Evolutionary conservation across 2,888 invertebrate genomes (phyloP).

Genomic region (Drosophila nr. perissopoda): DNA sequence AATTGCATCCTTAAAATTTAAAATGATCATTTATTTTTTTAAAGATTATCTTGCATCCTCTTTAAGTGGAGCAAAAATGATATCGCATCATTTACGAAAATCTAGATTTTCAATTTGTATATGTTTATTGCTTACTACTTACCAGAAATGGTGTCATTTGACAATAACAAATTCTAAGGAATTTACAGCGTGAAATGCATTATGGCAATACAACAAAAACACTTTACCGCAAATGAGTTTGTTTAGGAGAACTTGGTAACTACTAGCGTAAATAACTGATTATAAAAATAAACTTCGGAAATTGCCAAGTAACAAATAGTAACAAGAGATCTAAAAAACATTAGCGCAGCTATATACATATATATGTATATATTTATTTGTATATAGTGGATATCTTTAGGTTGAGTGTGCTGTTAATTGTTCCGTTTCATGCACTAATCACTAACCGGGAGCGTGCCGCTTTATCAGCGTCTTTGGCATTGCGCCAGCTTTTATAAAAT

Average conservation of each 20-base stretch:
- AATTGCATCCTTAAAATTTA: background rate
- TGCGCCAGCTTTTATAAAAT: slow-evolving; percentile 54
- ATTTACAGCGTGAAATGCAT: background rate
- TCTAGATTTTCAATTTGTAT: background rate
- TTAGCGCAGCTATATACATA: background rate
- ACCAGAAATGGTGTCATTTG: background rate
- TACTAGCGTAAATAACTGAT: background rate
- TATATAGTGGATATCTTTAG: slow-evolving; percentile 1
- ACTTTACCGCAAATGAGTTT: slow-evolving; percentile 7
- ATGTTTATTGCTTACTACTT: background rate
- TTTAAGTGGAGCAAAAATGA: background rate
- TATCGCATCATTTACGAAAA: background rate
- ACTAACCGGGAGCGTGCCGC: slow-evolving; percentile 46
- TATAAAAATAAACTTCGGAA: slow-evolving; percentile 5
- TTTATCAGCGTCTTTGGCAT: slow-evolving; percentile 47
- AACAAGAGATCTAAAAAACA: background rate
- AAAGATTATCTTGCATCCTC: background rate
- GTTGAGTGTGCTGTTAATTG: slow-evolving; percentile 28
- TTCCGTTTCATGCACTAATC: slow-evolving; percentile 7
- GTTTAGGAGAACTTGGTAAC: slow-evolving; percentile 3
- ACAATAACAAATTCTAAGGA: background rate
- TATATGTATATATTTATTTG: background rate
- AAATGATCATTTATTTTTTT: background rate
- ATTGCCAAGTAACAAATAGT: slow-evolving; percentile 1
- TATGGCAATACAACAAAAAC: background rate